A percentile compares a stretch with the other conserved stretches of the same genome.
Evolutionary conservation across 2,888 invertebrate genomes (phyloP).

Genomic region (Aleiodes testaceus): DNA sequence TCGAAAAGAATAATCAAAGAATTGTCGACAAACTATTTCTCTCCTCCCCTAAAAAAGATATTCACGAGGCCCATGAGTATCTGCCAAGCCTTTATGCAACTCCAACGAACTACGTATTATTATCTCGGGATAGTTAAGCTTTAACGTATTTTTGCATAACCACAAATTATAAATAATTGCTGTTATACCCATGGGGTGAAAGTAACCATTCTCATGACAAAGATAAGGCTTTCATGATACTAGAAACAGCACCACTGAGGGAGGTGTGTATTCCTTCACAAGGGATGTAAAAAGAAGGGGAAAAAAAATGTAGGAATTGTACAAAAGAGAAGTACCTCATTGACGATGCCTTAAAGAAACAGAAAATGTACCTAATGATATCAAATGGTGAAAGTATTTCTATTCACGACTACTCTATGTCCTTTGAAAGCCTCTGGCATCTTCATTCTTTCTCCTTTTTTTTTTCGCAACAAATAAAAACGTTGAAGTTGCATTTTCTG

Average conservation of each 20-base stretch:
- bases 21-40: background rate
- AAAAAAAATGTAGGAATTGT: background rate
- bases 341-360: conserved; percentile 11
- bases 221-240: conserved; percentile 11
- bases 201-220: conserved; percentile 14
- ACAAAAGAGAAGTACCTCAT: conserved; percentile 16
- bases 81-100: conserved; percentile 29
- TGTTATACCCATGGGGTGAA: conserved; percentile 59
- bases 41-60: conserved; percentile 50
- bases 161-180: conserved; percentile 68
- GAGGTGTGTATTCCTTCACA: no score
- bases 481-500: background rate
- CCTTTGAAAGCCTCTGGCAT: background rate
- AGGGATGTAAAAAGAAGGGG: background rate
- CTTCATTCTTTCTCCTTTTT: background rate
- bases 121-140: conserved; percentile 61
- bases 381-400: conserved; percentile 12
- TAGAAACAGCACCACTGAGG: conserved; percentile 14
- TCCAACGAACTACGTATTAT: conserved; percentile 55
- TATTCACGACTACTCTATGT: conserved; percentile 4
- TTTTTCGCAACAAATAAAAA: background rate
- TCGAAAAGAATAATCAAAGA: background rate
- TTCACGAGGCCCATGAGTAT: conserved; percentile 58
- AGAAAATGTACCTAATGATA: conserved; percentile 18
- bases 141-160: conserved; percentile 66